Percentiles rank a stretch among this genome's conserved stretches.
phyloP scores from a whole-genome alignment of 2,113 vertebrate genomes.

The Dromaius novaehollandiae region DNA sequence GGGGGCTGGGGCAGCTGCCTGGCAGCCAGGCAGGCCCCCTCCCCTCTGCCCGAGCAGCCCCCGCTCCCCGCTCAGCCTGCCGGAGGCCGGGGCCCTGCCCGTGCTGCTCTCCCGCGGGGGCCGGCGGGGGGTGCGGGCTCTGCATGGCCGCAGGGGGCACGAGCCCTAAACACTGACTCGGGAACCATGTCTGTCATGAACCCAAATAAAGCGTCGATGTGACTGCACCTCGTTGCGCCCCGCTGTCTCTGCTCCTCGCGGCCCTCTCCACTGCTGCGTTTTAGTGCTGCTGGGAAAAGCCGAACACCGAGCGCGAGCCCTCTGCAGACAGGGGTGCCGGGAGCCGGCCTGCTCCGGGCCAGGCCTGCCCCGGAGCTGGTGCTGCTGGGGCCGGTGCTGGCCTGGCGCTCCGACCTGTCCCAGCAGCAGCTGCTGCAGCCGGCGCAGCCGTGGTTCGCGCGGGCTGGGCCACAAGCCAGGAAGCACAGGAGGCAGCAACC shows the following conservation, averaged over 20 bases:
- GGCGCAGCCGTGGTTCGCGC: neutral
- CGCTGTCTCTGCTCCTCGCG: neutral
- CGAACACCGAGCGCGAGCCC: neutral
- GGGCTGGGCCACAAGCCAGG: neutral
- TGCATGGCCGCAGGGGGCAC: too few relatives aligned
- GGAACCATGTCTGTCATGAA: constrained; percentile 47
- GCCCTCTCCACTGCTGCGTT: accelerated
- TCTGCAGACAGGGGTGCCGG: accelerated
- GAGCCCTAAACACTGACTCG: neutral
- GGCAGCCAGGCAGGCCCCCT: neutral
- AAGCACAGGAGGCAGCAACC: constrained; percentile 61
- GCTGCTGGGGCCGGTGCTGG: neutral
- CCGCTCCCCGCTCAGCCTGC: neutral
- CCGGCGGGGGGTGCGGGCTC: neutral
- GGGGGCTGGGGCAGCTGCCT: neutral
- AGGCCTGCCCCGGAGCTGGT: neutral
- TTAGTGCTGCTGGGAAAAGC: neutral
- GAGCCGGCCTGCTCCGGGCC: neutral
- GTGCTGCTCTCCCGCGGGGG: neutral
- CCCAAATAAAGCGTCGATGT: constrained; percentile 65
- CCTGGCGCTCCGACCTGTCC: too few relatives aligned
- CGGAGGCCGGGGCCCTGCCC: neutral
- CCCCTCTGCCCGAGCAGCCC: neutral
- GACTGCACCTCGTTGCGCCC: neutral
- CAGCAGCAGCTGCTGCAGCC: accelerated